A percentile compares a stretch with the other conserved stretches of the same genome.
phyloP scores from a whole-genome alignment of 2,113 vertebrate genomes.

The Ciconia boyciana region DNA sequence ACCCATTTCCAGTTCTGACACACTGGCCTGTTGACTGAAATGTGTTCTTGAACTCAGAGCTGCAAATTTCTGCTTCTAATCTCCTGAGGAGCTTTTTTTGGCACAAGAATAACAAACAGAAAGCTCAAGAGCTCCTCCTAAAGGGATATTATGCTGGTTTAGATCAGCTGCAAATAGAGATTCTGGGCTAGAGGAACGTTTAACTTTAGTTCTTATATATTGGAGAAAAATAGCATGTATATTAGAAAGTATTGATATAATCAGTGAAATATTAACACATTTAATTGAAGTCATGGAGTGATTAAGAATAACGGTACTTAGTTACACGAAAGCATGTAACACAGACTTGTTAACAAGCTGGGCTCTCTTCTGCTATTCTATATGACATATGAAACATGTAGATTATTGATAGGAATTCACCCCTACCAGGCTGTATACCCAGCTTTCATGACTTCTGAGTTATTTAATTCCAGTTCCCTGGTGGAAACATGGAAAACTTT shows the following conservation, averaged over 20 bases:
- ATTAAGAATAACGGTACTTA: background rate
- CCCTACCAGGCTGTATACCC: background rate
- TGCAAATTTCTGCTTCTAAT: slow-evolving; percentile 3
- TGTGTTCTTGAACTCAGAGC: background rate
- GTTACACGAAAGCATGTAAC: background rate
- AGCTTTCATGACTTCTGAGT: background rate
- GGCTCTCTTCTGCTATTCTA: background rate
- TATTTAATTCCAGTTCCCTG: background rate
- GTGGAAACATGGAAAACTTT: background rate
- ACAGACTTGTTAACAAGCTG: background rate
- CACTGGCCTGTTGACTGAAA: slow-evolving; percentile 15
- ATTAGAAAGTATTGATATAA: background rate
- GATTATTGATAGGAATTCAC: background rate
- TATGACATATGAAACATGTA: background rate
- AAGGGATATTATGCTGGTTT: background rate
- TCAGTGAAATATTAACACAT: background rate
- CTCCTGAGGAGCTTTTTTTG: background rate
- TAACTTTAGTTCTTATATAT: accelerated
- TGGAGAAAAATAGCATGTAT: background rate
- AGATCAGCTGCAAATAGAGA: background rate
- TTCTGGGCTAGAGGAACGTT: background rate
- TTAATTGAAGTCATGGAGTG: background rate
- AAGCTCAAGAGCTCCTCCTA: slow-evolving; percentile 45
- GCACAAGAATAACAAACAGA: background rate
- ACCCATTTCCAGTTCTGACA: background rate